Evolutionary conservation across 1,140 invertebrate genomes (phyloP).

Genomic region (Ooceraea biroi): DNA sequence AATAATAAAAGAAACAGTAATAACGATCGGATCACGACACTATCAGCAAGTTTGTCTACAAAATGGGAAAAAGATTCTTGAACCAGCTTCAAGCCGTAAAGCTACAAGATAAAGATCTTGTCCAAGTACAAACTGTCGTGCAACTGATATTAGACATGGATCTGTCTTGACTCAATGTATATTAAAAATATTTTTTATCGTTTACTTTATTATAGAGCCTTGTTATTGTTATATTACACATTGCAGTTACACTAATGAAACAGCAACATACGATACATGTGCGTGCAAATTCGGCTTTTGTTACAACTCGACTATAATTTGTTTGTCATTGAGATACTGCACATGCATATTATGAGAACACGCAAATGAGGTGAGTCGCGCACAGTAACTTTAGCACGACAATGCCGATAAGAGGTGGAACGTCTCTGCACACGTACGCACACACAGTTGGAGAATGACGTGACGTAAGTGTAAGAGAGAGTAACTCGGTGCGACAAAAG

Average conservation of each 20-base stretch:
- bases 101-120: background rate
- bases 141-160: background rate
- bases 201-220: background rate
- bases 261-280: background rate
- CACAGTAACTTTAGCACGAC: background rate
- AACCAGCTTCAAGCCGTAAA: background rate
- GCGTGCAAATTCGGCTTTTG: background rate
- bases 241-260: background rate
- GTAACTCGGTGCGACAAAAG: no score
- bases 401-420: conserved; percentile 9
- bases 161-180: no score
- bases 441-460: conserved; percentile 1
- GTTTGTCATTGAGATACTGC: background rate
- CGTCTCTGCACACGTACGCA: background rate
- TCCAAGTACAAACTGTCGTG: background rate
- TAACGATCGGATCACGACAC: no score
- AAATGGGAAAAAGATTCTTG: background rate
- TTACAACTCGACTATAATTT: background rate
- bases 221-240: background rate
- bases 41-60: background rate
- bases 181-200: no score
- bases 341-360: background rate
- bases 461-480: background rate
- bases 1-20: no score
- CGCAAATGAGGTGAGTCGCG: background rate